Evolutionary conservation across 1,140 invertebrate species (phyloP), one percentile per base, ranked within the genome.

Genomic region (Frieseomelitta varia): DNA sequence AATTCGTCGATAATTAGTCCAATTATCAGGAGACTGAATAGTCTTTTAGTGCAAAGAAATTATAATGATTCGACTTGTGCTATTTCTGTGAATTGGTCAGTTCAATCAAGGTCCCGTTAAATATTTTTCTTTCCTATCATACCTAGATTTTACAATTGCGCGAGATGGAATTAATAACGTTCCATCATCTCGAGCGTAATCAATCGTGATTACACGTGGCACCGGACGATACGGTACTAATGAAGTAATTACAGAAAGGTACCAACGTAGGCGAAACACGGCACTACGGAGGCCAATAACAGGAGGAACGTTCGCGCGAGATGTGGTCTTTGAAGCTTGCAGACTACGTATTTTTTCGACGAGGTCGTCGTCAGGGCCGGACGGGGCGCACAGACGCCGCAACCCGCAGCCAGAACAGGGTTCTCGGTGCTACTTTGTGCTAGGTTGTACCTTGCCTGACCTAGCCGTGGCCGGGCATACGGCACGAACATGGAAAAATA

Each of bases 401-500:
- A 34, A 12, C 56, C 56, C 67, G 79, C 34, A 2, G n/a, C 39
- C 39, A 47, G 39, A 10, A 47, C 39, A 47, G 39, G 19, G 39
- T 14, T 34, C 81, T 47, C 74, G 86, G 86, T 88, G 87, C 79
- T 89, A 89, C 84, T 88, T 85, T 88, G 92, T 93, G 90, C 92
- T 92, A 92, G 93, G 88, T 88, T 65, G 92, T 93, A 84, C 92
- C 93, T 92, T 78, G 91, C 92, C 87, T 88, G 82, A 90, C 87
- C 88, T 89, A 91, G 89, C 90, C 87, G 87, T 87, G 84, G 84
- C 86, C 87, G 84, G 83, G 81, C 87, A 87, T 86, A 78, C 86
- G 87, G 90, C 85, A 90, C 89, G 89, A 88, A 90, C 91, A 91
- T 91, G 90, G 91, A 92, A 91, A 92, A 92, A 92, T 92, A 91